Percentiles rank a stretch among this genome's conserved stretches.
Conservation (phyloP, 2,113 vertebrate species). For the Dromas ardeola region DNA sequence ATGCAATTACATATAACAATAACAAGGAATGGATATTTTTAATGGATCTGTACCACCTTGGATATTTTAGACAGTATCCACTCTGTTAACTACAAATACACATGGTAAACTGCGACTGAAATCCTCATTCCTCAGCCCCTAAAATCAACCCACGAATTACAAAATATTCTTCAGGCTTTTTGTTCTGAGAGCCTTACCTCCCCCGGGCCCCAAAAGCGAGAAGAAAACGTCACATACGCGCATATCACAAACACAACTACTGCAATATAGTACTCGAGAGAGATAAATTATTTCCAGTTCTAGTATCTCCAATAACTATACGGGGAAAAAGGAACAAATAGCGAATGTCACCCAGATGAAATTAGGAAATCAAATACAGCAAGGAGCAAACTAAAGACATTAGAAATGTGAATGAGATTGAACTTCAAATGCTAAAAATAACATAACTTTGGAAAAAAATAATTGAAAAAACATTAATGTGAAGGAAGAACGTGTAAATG, state of each 20-base stretch:
- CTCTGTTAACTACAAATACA: neutral
- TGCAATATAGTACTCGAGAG: neutral
- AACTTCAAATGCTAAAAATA: neutral
- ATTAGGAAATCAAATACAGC: neutral
- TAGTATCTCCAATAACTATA: neutral
- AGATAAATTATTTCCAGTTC: neutral
- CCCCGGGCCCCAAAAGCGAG: neutral
- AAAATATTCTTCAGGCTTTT: neutral
- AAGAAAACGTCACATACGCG: neutral
- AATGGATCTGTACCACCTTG: neutral
- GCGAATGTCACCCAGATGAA: neutral
- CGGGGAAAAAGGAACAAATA: accelerated
- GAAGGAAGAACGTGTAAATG: neutral
- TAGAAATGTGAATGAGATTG: neutral
- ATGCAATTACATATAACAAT: neutral
- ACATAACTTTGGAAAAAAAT: neutral
- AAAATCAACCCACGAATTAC: neutral
- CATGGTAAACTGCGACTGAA: neutral
- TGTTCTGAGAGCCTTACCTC: neutral
- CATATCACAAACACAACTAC: neutral
- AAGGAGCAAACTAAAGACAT: neutral
- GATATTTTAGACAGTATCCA: neutral
- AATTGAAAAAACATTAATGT: neutral
- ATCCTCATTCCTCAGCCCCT: neutral
- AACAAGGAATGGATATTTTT: neutral